Percentiles rank a stretch among this genome's conserved stretches.
Evolutionary conservation across 2,113 vertebrate species (phyloP).

Genomic region (Eretmochelys imbricata): DNA sequence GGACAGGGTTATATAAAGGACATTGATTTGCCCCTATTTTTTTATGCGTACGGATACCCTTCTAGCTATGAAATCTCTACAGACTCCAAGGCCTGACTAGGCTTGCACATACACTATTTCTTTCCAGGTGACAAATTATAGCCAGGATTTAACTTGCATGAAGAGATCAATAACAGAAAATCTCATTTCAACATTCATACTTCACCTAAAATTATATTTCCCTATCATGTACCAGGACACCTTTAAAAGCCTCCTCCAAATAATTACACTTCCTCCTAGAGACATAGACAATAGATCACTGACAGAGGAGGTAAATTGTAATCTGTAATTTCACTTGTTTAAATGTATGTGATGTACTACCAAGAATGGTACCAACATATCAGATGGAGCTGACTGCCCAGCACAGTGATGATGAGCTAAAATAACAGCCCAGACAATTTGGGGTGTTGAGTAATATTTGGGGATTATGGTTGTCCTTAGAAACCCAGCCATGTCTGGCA

Average conservation of each 20-base stretch:
- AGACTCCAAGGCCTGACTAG: neutral
- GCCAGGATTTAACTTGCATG: neutral
- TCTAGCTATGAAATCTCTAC: neutral
- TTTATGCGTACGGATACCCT: accelerated
- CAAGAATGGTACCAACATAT: neutral
- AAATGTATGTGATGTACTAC: neutral
- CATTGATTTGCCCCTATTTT: neutral
- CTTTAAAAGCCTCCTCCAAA: neutral
- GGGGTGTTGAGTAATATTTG: neutral
- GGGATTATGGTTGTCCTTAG: neutral
- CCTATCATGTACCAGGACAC: neutral
- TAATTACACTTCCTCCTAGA: neutral
- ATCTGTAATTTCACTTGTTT: neutral
- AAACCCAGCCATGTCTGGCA: neutral
- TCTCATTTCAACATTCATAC: neutral
- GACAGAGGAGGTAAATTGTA: neutral
- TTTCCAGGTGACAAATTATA: neutral
- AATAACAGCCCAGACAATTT: neutral
- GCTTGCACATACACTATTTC: neutral
- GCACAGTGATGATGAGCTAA: neutral
- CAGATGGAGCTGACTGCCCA: neutral
- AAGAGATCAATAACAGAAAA: neutral
- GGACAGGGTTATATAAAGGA: neutral
- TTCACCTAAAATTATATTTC: neutral
- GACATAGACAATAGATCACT: neutral